phyloP scores from a whole-genome alignment of 2,113 vertebrate genomes.

The Egretta garzetta region DNA sequence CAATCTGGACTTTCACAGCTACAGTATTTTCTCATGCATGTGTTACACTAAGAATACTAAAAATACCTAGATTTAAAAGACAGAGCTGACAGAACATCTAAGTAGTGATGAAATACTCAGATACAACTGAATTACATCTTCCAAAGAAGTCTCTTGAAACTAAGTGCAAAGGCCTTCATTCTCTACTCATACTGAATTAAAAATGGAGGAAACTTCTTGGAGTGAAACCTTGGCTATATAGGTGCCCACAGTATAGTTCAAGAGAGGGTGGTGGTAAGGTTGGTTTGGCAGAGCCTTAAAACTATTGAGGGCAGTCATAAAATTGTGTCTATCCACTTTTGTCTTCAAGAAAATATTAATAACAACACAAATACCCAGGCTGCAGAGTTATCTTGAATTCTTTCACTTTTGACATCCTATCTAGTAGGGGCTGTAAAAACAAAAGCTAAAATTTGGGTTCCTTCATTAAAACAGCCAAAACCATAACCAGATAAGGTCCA shows the following conservation, averaged over 20 bases:
- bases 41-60: slow-evolving; percentile 9
- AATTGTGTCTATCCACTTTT: not conserved
- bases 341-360: not conserved
- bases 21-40: slow-evolving; percentile 21
- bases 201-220: not conserved
- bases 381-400: not conserved
- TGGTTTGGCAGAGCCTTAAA: not conserved
- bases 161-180: not conserved
- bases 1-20: slow-evolving; percentile 40
- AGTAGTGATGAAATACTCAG: slow-evolving; percentile 7
- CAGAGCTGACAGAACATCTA: not conserved
- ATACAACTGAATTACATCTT: not conserved
- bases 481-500: not conserved
- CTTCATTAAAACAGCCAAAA: not conserved
- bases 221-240: not conserved
- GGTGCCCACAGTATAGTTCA: not conserved
- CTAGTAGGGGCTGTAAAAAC: not conserved
- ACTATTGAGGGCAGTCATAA: not conserved
- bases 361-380: not conserved
- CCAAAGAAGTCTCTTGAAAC: not conserved
- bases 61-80: slow-evolving; percentile 32
- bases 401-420: not conserved
- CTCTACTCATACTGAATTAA: not conserved
- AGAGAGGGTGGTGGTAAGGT: not conserved
- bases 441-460: not conserved